Percentiles rank a stretch among this genome's conserved stretches.
Conservation (phyloP, 1,140 invertebrate genomes). For the Anastrepha ludens region DNA sequence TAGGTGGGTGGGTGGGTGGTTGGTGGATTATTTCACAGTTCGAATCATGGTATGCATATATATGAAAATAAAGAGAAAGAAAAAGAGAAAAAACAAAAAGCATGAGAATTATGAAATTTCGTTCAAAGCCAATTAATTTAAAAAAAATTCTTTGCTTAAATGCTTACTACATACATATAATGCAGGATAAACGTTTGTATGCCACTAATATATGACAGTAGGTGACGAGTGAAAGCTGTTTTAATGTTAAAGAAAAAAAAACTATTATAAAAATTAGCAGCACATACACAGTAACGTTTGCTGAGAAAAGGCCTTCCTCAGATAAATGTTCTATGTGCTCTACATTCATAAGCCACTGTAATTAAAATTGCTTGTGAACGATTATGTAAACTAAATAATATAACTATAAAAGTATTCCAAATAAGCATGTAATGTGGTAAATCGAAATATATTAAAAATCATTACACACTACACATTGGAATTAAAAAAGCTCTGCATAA, state of each 20-base stretch:
- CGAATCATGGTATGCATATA: conserved; percentile 69
- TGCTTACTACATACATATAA: neutral
- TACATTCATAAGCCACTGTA: conserved; percentile 28
- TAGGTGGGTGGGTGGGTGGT: conserved; percentile 45
- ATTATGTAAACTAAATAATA: neutral
- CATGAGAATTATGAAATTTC: conserved; percentile 63
- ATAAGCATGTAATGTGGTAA: neutral
- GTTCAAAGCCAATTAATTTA: conserved; percentile 59
- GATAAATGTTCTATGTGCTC: neutral
- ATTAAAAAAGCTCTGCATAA: too few relatives aligned
- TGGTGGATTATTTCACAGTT: conserved; percentile 67
- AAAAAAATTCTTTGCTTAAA: neutral
- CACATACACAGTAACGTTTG: neutral
- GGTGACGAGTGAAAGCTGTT: neutral
- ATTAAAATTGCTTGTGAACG: neutral
- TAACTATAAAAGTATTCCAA: neutral
- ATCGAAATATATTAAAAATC: neutral
- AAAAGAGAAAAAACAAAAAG: conserved; percentile 73
- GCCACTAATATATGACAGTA: conserved; percentile 16
- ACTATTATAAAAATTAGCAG: neutral
- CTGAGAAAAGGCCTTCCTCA: too few relatives aligned
- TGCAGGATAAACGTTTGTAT: neutral
- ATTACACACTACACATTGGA: too few relatives aligned
- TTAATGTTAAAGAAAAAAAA: too few relatives aligned
- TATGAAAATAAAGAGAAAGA: conserved; percentile 73